Evolutionary conservation across 2,113 vertebrate species (phyloP), one percentile per base, ranked within the genome.

Genomic region (Oreochromis tanganicae): DNA sequence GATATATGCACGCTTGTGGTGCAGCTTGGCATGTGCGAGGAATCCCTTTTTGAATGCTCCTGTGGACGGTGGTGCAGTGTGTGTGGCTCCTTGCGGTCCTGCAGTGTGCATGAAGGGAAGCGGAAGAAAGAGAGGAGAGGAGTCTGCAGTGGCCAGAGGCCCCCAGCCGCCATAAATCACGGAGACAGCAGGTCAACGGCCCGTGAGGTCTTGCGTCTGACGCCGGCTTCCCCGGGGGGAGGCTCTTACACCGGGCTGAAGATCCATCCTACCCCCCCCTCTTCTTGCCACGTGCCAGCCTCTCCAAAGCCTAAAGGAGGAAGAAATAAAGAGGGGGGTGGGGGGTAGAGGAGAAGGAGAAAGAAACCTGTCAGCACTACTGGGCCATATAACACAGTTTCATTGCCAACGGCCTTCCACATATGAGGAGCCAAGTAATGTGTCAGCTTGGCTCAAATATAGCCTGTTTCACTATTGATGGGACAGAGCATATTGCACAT

Each of bases 361-460:
- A 92, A 95, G 91, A 94, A 89, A 93, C 85, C 91, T 93, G 96
- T 97, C 96, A 97, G 96, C 95, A 95, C 91, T 95, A 90, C 92
- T 91, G 85, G 92, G 91, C 93, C 91, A 93, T 94, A 95, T 96
- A 96, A 95, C 92, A 96, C 88, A 85, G 86, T 88, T 93, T 93
- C 92, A 86, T 89, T 90, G 94, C 94, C 93, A 92, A 84, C 43
- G 79, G 92, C 90, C 32, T 13, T 85, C 81, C 61, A 90, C 89
- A 89, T 88, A 94, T 92, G 90, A 93, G 91, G 83, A 94, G 89
- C 90, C 91, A 91, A 93, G 85, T 90, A 93, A 89, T 82, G 92
- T 95, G 95, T 95, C 91, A 95, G 93, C 93, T 91, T 73, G 88
- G 85, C 93, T 91, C 88, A 85, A 84, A 91, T 85, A 79, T 16